Evolutionary conservation across 2,113 vertebrate species (phyloP), one percentile per base, ranked within the genome.

Genomic region (Halcyon malimbica): DNA sequence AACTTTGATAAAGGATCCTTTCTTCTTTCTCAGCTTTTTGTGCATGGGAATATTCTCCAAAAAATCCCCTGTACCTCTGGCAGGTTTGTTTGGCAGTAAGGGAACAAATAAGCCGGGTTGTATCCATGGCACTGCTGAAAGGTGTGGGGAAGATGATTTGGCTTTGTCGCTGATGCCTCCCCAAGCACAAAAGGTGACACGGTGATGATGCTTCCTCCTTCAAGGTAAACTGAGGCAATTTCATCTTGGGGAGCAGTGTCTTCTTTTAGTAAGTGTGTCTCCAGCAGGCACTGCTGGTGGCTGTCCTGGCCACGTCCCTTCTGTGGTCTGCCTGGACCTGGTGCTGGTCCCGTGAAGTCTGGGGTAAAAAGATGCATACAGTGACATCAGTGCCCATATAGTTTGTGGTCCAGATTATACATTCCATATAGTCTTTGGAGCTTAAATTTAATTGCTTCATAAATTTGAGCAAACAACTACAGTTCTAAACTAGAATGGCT

Each of bases 381-480:
- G 33, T 48, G 42, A 2, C 16, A 14, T 56, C 15, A 12, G 10
- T 4, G 2, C 20, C 17, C 3, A 1, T 8, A 29, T 19, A 24
- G 13, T 29, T 39, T 44, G 25, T 71, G 67, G 16, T 46, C 37
- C 71, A 50, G 24, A 11, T 62, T 5, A 21, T 19, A 10, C 3
- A 14, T 59, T 56, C 57, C 9, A 3, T 25, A 4, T 21, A 12
- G n/a, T 71, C 12, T 87, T 81, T 59, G 41, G 25, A 42, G 19
- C 41, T 75, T 70, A 35, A 73, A 65, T 53, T 73, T 44, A 74
- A 70, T 65, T 76, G 25, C 37, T 31, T 78, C 13, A 2, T 33
- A 12, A 84, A 7, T 89, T 54, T 76, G 54, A 59, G 21, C 53
- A 92, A 89, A 80, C 46, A 35, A 6, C 37, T 60, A 6, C 67